Evolutionary conservation across 2,888 invertebrate genomes (phyloP).

Genomic region (Acanthoscelides obtectus): DNA sequence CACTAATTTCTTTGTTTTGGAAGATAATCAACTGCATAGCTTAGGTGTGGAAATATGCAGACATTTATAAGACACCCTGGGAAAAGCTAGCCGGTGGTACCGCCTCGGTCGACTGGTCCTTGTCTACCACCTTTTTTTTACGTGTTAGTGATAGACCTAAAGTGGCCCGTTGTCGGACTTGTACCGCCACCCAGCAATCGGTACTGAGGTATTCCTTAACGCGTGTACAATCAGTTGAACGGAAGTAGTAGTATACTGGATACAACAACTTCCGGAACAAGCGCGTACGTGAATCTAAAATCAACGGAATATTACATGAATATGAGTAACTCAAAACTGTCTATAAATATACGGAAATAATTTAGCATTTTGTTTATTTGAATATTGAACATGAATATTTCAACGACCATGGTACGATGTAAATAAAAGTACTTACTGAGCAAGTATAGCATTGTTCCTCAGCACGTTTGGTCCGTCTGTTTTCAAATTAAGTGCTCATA

Average conservation of each 20-base stretch:
- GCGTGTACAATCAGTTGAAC: no score
- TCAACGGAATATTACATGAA: background rate
- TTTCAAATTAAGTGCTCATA: background rate
- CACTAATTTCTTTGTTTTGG: no score
- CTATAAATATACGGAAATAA: background rate
- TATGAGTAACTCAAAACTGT: background rate
- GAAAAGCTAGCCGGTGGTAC: no score
- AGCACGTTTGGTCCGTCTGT: background rate
- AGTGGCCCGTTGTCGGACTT: background rate
- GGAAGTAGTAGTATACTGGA: no score
- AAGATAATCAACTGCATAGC: no score
- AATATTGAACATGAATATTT: background rate
- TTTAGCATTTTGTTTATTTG: background rate
- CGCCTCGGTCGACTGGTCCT: no score
- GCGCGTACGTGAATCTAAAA: background rate
- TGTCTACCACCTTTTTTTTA: no score
- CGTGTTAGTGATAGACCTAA: no score
- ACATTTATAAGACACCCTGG: no score
- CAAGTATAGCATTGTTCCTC: background rate
- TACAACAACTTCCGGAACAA: background rate
- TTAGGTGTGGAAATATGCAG: no score
- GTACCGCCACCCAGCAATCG: no score
- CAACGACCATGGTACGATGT: background rate
- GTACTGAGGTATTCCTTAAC: no score
- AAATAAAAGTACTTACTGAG: background rate